phyloP scores from a whole-genome alignment of 2,888 invertebrate species.

The Cetonia aurata region DNA sequence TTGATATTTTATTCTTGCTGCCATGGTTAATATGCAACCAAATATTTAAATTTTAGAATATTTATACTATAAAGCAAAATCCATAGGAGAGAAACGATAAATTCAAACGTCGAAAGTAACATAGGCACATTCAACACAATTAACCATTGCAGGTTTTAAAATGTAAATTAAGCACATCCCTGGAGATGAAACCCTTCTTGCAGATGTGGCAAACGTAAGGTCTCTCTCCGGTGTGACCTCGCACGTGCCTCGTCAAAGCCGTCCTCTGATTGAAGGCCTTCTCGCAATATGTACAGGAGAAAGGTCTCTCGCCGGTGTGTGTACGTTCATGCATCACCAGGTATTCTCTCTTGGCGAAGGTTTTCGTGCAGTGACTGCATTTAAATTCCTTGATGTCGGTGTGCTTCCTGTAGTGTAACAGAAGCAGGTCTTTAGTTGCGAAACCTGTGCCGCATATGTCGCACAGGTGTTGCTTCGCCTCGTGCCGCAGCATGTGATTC shows the following conservation, averaged over 20 bases:
- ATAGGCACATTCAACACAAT: background rate
- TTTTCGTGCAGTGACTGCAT: conserved; percentile 70
- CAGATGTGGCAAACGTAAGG: conserved; percentile 67
- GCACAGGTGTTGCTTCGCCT: conserved; percentile 65
- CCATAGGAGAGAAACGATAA: too few species aligned
- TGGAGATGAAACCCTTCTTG: conserved; percentile 51
- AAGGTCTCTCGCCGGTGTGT: conserved; percentile 75
- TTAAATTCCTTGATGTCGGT: conserved; percentile 57
- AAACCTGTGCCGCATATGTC: conserved; percentile 61
- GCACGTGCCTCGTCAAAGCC: conserved; percentile 72
- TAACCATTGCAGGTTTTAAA: conserved; percentile 38
- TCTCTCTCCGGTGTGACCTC: conserved; percentile 73
- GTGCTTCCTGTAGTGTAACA: conserved; percentile 57
- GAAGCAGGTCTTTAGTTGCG: conserved; percentile 58
- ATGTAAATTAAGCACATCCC: conserved; percentile 41
- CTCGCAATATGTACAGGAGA: conserved; percentile 73
- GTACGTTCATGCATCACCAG: conserved; percentile 73
- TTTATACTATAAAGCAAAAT: too few species aligned
- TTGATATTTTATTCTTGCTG: too few species aligned
- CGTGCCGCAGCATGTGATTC: conserved; percentile 62
- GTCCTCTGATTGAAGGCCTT: conserved; percentile 74
- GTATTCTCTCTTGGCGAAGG: conserved; percentile 72
- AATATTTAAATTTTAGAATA: too few species aligned
- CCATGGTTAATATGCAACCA: too few species aligned
- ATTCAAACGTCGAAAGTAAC: conserved; percentile 48